Conservation (phyloP, 2,113 vertebrate species). For the Pithys albifrons region DNA sequence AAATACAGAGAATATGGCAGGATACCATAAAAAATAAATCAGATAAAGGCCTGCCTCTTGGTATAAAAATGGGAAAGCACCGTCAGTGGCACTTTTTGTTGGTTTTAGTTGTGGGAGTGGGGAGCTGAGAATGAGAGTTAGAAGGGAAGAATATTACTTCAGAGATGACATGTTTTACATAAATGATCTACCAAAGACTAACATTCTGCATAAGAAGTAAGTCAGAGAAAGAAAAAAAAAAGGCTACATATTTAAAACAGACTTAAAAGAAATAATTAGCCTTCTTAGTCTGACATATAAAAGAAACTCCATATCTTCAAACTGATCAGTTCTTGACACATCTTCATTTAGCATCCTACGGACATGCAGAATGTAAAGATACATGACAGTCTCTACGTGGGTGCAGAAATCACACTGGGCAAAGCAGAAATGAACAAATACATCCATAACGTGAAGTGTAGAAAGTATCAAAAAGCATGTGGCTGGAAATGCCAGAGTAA, state of each 20-base stretch:
- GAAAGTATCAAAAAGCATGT: neutral
- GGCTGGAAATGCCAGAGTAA: neutral
- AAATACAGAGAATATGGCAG: neutral
- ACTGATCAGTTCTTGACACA: neutral
- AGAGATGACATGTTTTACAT: neutral
- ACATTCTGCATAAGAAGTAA: neutral
- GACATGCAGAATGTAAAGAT: neutral
- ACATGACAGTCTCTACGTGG: neutral
- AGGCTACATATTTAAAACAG: neutral
- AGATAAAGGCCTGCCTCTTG: neutral
- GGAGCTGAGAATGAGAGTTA: neutral
- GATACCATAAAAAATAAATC: neutral
- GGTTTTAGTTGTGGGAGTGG: neutral
- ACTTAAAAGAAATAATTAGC: neutral
- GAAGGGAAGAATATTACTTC: neutral
- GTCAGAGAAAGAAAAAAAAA: neutral
- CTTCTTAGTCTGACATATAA: neutral
- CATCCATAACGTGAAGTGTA: fast-evolving
- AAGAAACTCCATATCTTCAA: neutral
- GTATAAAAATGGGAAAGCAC: neutral
- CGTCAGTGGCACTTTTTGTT: neutral
- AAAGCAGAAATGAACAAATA: neutral
- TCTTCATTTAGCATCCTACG: neutral
- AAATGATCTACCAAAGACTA: neutral
- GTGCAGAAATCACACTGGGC: neutral